Conservation (phyloP, 2,888 invertebrate genomes). For the Patella pellucida region DNA sequence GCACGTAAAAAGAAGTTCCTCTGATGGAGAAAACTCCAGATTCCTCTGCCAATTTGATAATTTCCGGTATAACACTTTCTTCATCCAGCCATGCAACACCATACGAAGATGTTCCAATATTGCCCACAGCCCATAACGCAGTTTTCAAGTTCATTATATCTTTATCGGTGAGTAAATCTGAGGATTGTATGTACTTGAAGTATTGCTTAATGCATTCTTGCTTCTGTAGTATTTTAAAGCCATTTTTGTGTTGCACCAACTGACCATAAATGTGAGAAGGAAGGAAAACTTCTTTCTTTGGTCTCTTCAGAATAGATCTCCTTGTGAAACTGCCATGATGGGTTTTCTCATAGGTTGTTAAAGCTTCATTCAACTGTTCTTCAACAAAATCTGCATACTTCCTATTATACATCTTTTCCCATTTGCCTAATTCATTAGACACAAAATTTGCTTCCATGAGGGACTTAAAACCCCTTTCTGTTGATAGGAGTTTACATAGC, state of each 20-base stretch:
- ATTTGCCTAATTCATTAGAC: constrained; percentile 82
- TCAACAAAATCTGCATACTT: constrained; percentile 92
- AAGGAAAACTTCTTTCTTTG: constrained; percentile 71
- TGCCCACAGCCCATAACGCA: constrained; percentile 84
- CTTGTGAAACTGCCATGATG: constrained; percentile 75
- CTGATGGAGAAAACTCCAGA: constrained; percentile 89
- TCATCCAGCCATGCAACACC: constrained; percentile 83
- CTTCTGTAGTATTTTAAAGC: constrained; percentile 68
- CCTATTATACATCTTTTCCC: constrained; percentile 76
- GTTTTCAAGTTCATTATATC: constrained; percentile 83
- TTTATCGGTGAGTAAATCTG: constrained; percentile 55
- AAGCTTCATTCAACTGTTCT: constrained; percentile 86
- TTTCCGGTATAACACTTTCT: constrained; percentile 73
- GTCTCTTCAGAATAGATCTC: constrained; percentile 60
- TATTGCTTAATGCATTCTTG: constrained; percentile 64
- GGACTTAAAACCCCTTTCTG: constrained; percentile 79
- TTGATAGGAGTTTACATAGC: constrained; percentile 82
- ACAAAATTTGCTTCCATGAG: constrained; percentile 78
- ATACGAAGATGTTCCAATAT: constrained; percentile 79
- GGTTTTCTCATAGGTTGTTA: constrained; percentile 86
- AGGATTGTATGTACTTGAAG: constrained; percentile 58
- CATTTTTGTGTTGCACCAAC: constrained; percentile 79
- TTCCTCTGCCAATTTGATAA: constrained; percentile 81
- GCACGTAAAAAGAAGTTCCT: constrained; percentile 87
- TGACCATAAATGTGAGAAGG: constrained; percentile 89